Evolutionary conservation across 2,113 vertebrate species (phyloP), one percentile per base, ranked within the genome.

Genomic region (Triplophysa tibetana): DNA sequence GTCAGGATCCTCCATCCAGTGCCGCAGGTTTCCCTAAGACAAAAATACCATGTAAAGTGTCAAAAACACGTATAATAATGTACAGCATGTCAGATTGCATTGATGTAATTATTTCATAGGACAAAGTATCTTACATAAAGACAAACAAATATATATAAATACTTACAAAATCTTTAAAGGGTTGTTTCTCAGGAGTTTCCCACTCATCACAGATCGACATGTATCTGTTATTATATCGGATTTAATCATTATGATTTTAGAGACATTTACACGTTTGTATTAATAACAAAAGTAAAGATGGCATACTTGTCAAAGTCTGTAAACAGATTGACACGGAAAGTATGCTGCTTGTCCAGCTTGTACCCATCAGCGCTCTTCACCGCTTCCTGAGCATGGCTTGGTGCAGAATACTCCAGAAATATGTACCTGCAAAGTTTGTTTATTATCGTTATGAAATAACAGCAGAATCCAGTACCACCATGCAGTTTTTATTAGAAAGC

Each of bases 251-350:
- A 54, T 24, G 52, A 14, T 24, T 48, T n/a, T 8, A 38, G 2
- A n/a, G 8, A 43, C 2, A 11, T 4, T 6, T 10, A 73, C 19
- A 68, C 11, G 0, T 45, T 12, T 45, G 43, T 12, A 50, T 52
- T 58, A 43, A 1, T 21, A 21, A 24, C 58, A 19, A 5, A 23
- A 21, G 13, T 21, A 6, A 78, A 8, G 19, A 24, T 9, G 79
- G 88, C 96, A 90, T 87, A 99, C 98, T 98, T 99, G 87, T 99
- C 97, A 79, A 99, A 99, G 66, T 99, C 98, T 0, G 97, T 98
- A 85, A 99, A 98, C 80, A 99, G 93, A 83, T 99, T 99, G 83
- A 99, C 97, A 75, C 97, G 91, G 87, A 99, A 99, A 0, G 96
- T 99, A 81, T 99, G 98, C 60, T 99, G 97, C 65, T 99, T 99